These are phyloP conservation scores for Schizopygopsis malacanthus DNA, from an alignment of 2,797 vertebrate species.

Conservation along the genomic window DNA sequence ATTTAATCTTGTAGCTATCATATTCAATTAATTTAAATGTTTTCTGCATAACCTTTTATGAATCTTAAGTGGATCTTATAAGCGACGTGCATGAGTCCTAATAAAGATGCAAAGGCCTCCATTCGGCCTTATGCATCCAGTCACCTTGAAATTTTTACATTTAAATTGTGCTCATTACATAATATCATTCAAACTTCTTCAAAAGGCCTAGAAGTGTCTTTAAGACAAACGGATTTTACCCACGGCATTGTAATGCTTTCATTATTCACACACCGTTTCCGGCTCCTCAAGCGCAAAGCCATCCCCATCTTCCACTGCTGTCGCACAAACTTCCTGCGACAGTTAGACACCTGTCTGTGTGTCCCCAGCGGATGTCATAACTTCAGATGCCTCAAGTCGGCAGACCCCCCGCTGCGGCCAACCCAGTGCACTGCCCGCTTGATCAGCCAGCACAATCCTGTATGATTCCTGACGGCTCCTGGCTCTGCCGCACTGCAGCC, in stretches of 20 bases:
- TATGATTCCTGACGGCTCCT: constrained; percentile 42
- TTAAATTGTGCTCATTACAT: constrained; percentile 13
- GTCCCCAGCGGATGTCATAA: constrained; percentile 68
- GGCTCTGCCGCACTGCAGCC: constrained; percentile 14
- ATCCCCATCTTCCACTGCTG: constrained; percentile 39
- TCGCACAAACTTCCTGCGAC: constrained; percentile 61
- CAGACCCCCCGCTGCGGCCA: constrained; percentile 65
- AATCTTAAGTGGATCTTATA: neutral
- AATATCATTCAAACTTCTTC: constrained; percentile 5
- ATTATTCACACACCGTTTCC: constrained; percentile 12
- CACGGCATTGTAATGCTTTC: neutral
- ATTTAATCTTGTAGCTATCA: neutral
- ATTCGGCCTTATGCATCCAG: neutral
- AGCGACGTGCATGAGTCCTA: neutral
- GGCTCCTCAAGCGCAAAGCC: constrained; percentile 20
- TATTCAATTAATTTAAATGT: constrained; percentile 23
- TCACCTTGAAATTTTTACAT: constrained; percentile 21
- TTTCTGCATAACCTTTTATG: constrained; percentile 6
- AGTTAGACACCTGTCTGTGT: constrained; percentile 61
- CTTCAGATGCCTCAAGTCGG: constrained; percentile 67
- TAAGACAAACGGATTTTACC: constrained; percentile 24
- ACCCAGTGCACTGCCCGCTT: constrained; percentile 60
- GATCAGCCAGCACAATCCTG: constrained; percentile 62
- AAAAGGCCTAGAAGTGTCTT: constrained; percentile 13
- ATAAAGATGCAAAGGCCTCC: constrained; percentile 21